Base-by-base conservation (phyloP, 2,113 vertebrate genomes). In the Aegotheles bennettii region DNA sequence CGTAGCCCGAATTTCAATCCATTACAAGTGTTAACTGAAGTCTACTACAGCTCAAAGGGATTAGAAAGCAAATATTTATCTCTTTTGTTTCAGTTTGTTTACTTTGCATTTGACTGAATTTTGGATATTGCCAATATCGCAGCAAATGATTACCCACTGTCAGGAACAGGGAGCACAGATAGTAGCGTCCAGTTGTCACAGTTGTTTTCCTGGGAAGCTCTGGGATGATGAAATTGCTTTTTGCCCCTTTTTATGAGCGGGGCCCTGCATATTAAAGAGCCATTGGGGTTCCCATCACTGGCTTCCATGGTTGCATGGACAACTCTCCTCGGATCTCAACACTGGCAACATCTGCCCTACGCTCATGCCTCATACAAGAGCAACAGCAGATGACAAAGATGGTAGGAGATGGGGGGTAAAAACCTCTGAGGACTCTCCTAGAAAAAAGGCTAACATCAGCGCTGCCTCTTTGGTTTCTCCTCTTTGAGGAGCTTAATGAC, bases 11-110 rank as follows among this genome's bases (percentile, higher is more conserved):
- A 56, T 59, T 93, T 77, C 36, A 74, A 13, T 61, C 14, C 9
- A 8, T 80, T 77, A 63, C 8, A 75, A 57, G 35, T 42, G 24
- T 43, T 93, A n/a, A 38, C 38, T 38, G 47, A 74, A 90, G 50
- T 77, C 26, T 76, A 12, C 50, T n/a, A 11, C 63, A 1, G 0
- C 24, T 92, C 36, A 64, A 80, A 83, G 12, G 47, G 51, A 84
- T 90, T 90, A 86, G 56, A 71, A 94, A 77, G 29, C 15, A 96
- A 95, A 87, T 94, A 90, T 60, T 94, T 94, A 43, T 80, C 28
- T 85, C 24, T 47, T 7, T 75, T 91, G 59, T 92, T 96, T 92
- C 92, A 31, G 59, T 84, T 90, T 18, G 35, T 80, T 95, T 91
- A 51, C 19, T 94, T 90, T 77, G 51, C 59, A 81, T 93, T 91